Conservation (phyloP, 1,140 invertebrate genomes). For the Tachypleus tridentatus region DNA sequence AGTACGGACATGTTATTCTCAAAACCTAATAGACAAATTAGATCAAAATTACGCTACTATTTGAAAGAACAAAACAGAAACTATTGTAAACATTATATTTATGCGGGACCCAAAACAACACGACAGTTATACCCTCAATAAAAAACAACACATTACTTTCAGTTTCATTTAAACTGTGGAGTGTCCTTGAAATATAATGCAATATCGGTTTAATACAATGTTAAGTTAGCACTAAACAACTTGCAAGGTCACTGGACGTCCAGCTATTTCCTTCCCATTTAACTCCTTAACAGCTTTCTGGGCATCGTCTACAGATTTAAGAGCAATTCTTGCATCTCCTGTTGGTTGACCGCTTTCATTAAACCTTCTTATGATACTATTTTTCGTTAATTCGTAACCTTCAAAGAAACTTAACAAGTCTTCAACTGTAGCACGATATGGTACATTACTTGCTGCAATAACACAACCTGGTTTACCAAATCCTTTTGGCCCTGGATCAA, state of each 20-base stretch:
- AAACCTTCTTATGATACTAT: conserved; percentile 32
- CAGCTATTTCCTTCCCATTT: conserved; percentile 21
- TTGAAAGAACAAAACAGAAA: too few relatives aligned
- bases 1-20: too few relatives aligned
- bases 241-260: conserved; percentile 13
- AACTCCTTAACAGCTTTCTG: conserved; percentile 52
- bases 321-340: conserved; percentile 75
- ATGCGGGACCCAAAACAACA: too few relatives aligned
- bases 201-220: too few relatives aligned
- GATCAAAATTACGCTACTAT: too few relatives aligned
- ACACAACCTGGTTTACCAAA: conserved; percentile 66
- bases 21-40: too few relatives aligned
- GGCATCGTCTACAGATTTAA: conserved; percentile 58
- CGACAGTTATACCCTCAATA: too few relatives aligned
- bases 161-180: too few relatives aligned
- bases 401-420: conserved; percentile 78
- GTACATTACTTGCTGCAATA: conserved; percentile 68
- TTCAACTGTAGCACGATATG: conserved; percentile 66
- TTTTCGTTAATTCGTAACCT: conserved; percentile 28
- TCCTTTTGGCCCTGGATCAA: conserved; percentile 35
- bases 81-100: too few relatives aligned
- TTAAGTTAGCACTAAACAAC: too few relatives aligned
- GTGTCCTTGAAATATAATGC: too few relatives aligned
- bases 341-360: conserved; percentile 73
- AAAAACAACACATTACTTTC: too few relatives aligned